Conservation (phyloP, 2,113 vertebrate species). For the Trematomus loennbergii region DNA sequence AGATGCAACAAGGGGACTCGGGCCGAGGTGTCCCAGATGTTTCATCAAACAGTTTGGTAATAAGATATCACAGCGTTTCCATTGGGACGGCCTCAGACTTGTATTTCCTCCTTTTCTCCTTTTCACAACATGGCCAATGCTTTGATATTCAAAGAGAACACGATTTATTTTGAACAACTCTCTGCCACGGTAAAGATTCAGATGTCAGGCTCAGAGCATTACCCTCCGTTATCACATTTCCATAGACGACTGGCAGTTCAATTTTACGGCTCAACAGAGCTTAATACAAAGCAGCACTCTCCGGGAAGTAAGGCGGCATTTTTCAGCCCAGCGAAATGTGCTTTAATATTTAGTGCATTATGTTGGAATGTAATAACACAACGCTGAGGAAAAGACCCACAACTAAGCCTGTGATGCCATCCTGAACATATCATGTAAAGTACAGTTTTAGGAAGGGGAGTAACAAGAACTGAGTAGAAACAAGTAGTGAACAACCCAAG, state of each 20-base stretch:
- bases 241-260: slow-evolving; percentile 72
- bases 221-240: slow-evolving; percentile 69
- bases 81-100: slow-evolving; percentile 28
- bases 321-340: slow-evolving; percentile 35
- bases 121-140: not conserved
- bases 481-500: too few relatives aligned
- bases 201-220: slow-evolving; percentile 67
- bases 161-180: slow-evolving; percentile 49
- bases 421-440: not conserved
- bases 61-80: slow-evolving; percentile 63
- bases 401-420: not conserved
- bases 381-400: slow-evolving; percentile 6
- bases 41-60: slow-evolving; percentile 70
- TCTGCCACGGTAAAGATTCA: slow-evolving; percentile 55
- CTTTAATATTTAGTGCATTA: slow-evolving; percentile 43
- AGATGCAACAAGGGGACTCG: slow-evolving; percentile 15
- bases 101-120: slow-evolving; percentile 14
- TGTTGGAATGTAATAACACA: slow-evolving; percentile 36
- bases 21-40: slow-evolving; percentile 67
- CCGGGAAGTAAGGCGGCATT: slow-evolving; percentile 38
- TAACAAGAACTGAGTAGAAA: too few relatives aligned
- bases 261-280: slow-evolving; percentile 78
- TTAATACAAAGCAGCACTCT: slow-evolving; percentile 64
- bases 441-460: not conserved
- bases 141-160: slow-evolving; percentile 42